phyloP scores from a whole-genome alignment of 2,113 vertebrate genomes.

The Saimiri boliviensis region DNA sequence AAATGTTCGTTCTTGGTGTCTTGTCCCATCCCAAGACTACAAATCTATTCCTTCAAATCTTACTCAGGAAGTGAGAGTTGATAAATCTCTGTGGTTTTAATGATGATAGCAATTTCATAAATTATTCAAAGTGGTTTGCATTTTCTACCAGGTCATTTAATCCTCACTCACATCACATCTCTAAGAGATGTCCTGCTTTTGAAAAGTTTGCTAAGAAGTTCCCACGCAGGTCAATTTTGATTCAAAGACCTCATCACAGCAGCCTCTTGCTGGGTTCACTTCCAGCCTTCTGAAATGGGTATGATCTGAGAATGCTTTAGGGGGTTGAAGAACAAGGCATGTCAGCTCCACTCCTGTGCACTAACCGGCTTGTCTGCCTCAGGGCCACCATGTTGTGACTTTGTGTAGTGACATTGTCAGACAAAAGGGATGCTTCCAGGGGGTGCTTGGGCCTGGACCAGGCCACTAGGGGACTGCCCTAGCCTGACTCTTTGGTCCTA shows the following conservation, averaged over 20 bases:
- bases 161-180: neutral
- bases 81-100: neutral
- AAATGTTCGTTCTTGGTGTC: neutral
- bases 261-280: neutral
- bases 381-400: accelerated
- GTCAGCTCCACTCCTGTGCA: neutral
- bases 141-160: neutral
- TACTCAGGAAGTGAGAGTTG: neutral
- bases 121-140: neutral
- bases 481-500: neutral
- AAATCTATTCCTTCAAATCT: neutral
- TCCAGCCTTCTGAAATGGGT: neutral
- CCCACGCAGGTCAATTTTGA: neutral
- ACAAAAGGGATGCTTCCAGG: neutral
- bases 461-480: neutral
- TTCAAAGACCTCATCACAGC: neutral
- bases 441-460: neutral
- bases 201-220: neutral
- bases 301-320: neutral
- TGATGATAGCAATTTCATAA: neutral
- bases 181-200: neutral
- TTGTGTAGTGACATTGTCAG: neutral
- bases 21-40: neutral
- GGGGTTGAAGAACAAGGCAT: neutral
- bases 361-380: neutral